Percentiles rank a stretch among this genome's conserved stretches.
Conservation (phyloP, 2,113 vertebrate species). For the Myotis davidii region DNA sequence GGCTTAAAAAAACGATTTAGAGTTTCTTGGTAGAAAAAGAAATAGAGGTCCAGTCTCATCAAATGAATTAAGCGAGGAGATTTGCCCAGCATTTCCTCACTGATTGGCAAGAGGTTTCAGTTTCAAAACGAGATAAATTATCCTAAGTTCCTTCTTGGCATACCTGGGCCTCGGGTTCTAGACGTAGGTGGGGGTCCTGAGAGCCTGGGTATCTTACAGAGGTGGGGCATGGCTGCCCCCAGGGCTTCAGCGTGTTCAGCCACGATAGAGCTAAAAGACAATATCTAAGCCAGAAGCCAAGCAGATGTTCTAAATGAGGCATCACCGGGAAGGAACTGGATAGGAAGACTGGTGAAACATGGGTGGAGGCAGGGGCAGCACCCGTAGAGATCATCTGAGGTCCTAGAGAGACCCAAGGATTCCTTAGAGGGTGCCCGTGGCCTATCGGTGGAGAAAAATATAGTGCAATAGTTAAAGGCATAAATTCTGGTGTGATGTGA, state of each 20-base stretch:
- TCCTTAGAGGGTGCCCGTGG: background rate
- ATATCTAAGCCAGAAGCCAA: background rate
- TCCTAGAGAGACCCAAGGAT: background rate
- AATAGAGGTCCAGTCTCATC: background rate
- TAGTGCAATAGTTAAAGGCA: background rate
- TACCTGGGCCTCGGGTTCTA: background rate
- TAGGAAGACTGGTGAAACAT: background rate
- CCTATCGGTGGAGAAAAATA: background rate
- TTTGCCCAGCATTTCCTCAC: background rate
- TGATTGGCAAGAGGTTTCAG: background rate
- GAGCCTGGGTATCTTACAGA: background rate
- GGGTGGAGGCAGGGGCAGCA: background rate
- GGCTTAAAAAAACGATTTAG: conserved; percentile 48
- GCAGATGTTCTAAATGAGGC: background rate
- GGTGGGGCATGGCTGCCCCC: background rate
- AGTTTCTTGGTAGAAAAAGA: conserved; percentile 69
- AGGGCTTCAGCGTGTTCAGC: background rate
- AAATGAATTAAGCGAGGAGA: background rate
- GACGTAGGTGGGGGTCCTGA: background rate
- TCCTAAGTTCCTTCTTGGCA: background rate
- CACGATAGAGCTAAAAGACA: background rate
- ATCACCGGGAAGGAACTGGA: background rate
- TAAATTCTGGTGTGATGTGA: background rate
- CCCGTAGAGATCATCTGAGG: background rate
- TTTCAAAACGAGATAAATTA: background rate